A percentile compares a stretch with the other conserved stretches of the same genome.
phyloP scores from a whole-genome alignment of 2,797 vertebrate species.

The Dromococcyx pavoninus region DNA sequence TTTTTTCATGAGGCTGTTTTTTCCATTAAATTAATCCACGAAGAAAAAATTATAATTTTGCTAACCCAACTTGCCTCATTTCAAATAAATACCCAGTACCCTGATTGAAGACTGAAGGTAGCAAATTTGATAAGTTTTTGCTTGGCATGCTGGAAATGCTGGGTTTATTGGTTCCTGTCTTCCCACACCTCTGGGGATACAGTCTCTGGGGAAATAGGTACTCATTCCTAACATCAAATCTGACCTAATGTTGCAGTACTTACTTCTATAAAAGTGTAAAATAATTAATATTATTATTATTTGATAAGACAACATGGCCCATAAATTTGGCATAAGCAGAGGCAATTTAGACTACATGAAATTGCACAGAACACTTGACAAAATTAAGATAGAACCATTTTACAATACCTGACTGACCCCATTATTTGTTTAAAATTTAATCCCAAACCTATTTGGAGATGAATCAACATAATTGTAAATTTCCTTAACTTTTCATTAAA shows the following conservation, averaged over 20 bases:
- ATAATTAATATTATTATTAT: not conserved
- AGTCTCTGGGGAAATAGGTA: not conserved
- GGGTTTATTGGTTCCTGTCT: not conserved
- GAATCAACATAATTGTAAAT: not conserved
- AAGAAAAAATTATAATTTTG: not conserved
- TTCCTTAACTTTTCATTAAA: not conserved
- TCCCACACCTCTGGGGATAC: fast-evolving
- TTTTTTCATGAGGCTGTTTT: not conserved
- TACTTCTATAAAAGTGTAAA: not conserved
- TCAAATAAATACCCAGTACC: not conserved
- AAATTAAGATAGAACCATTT: not conserved
- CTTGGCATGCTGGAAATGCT: not conserved
- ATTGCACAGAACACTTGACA: not conserved
- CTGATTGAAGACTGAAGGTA: not conserved
- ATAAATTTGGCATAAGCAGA: not conserved
- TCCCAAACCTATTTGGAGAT: not conserved
- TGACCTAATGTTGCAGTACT: not conserved
- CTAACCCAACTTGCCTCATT: not conserved
- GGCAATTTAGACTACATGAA: not conserved
- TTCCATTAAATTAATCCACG: not conserved
- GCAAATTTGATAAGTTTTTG: not conserved
- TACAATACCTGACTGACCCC: not conserved
- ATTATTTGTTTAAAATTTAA: not conserved
- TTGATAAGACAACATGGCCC: not conserved
- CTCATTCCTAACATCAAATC: not conserved